Percentiles rank a stretch among this genome's conserved stretches.
These are phyloP conservation scores for Chunga burmeisteri DNA, from an alignment of 2,113 vertebrate species.

Conservation along the genomic window DNA sequence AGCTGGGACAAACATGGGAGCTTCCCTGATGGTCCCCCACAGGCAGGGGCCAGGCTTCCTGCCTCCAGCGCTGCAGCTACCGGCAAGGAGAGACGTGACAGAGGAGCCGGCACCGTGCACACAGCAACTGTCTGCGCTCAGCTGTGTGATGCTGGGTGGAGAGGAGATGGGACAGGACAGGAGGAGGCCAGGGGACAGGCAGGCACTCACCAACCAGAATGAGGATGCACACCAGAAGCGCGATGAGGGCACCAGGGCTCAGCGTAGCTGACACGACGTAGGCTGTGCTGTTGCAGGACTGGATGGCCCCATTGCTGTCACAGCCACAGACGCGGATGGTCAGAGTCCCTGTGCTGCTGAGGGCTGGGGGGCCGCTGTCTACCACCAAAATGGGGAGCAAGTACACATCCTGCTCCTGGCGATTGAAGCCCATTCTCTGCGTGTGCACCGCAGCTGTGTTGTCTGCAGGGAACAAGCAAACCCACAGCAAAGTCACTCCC, in stretches of 20 bases:
- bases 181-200: not conserved
- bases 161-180: not conserved
- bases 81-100: not conserved
- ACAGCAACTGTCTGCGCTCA: rapidly evolving
- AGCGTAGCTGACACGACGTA: conserved; percentile 87
- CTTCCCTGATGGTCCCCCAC: rapidly evolving
- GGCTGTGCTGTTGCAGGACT: conserved; percentile 94
- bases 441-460: conserved; percentile 91
- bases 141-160: not conserved
- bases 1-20: not conserved
- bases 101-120: not conserved
- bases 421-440: conserved; percentile 89
- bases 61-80: not conserved
- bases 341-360: conserved; percentile 95
- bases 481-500: not conserved
- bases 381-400: conserved; percentile 93
- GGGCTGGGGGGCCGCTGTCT: conserved; percentile 89
- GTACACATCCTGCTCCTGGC: conserved; percentile 94
- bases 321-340: conserved; percentile 95
- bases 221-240: conserved; percentile 92
- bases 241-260: conserved; percentile 94
- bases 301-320: conserved; percentile 87
- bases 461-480: conserved; percentile 74
- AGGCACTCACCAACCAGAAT: conserved; percentile 91
- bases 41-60: not conserved